Conservation (phyloP, 2,797 vertebrate genomes). For the Phoxinus dragarum region DNA sequence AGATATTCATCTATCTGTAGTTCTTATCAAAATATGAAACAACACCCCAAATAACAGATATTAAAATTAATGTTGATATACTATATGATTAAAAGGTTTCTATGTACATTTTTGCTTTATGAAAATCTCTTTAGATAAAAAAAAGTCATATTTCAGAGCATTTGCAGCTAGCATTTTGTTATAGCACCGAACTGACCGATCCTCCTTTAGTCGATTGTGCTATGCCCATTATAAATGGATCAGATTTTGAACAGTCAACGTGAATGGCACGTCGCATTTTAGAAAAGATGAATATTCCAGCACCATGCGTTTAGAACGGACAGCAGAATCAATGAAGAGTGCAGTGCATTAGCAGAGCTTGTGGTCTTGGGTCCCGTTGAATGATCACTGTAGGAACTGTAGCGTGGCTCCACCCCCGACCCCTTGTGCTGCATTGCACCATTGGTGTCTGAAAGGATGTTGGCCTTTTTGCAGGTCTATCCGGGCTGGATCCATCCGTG, state of each 20-base stretch:
- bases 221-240: neutral
- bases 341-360: slow-evolving; percentile 31
- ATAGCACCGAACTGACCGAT: slow-evolving; percentile 13
- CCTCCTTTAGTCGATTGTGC: neutral
- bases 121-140: slow-evolving; percentile 27
- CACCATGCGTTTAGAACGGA: slow-evolving; percentile 8
- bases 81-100: slow-evolving; percentile 20
- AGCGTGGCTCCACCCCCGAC: slow-evolving; percentile 40
- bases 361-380: neutral
- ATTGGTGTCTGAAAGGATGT: slow-evolving; percentile 90
- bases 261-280: neutral
- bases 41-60: neutral
- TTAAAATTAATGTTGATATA: slow-evolving; percentile 19
- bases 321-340: slow-evolving; percentile 36
- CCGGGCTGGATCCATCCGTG: slow-evolving; percentile 88
- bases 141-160: slow-evolving; percentile 19
- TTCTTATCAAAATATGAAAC: slow-evolving; percentile 10
- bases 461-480: slow-evolving; percentile 82
- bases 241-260: neutral
- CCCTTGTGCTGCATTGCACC: slow-evolving; percentile 76
- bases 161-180: slow-evolving; percentile 14
- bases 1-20: neutral
- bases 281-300: slow-evolving; percentile 25
- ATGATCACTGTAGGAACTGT: slow-evolving; percentile 30
- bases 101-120: slow-evolving; percentile 34